phyloP scores from a whole-genome alignment of 2,113 vertebrate species.

The Chamaea fasciata region DNA sequence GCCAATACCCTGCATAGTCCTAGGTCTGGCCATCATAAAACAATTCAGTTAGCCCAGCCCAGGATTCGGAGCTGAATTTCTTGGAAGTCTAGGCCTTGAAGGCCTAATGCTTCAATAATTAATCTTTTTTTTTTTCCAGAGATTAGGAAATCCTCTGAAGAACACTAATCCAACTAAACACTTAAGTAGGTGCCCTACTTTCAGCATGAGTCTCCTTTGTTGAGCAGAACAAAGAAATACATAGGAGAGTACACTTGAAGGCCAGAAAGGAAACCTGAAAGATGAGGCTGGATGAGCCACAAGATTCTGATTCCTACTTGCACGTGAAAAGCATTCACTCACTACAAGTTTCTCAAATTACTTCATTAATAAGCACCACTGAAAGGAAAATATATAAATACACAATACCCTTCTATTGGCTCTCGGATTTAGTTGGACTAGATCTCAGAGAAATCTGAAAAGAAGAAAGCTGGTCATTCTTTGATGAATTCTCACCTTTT shows the following conservation, averaged over 20 bases:
- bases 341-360: background rate
- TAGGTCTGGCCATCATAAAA: background rate
- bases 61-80: background rate
- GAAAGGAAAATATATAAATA: background rate
- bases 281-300: background rate
- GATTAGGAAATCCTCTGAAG: constrained; percentile 22
- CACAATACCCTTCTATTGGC: background rate
- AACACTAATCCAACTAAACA: constrained; percentile 19
- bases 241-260: background rate
- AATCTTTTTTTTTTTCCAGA: background rate
- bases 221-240: background rate
- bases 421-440: background rate
- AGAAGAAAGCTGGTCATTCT: background rate
- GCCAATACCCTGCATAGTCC: background rate
- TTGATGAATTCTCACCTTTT: background rate
- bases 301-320: background rate
- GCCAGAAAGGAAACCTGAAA: background rate
- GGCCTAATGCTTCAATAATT: background rate
- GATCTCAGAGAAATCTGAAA: background rate
- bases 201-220: background rate
- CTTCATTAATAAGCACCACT: background rate
- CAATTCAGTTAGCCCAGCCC: background rate
- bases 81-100: background rate
- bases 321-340: background rate
- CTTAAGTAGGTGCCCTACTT: constrained; percentile 10